Evolutionary conservation across 1,140 invertebrate genomes (phyloP).

Genomic region (Drosophila triauraria): DNA sequence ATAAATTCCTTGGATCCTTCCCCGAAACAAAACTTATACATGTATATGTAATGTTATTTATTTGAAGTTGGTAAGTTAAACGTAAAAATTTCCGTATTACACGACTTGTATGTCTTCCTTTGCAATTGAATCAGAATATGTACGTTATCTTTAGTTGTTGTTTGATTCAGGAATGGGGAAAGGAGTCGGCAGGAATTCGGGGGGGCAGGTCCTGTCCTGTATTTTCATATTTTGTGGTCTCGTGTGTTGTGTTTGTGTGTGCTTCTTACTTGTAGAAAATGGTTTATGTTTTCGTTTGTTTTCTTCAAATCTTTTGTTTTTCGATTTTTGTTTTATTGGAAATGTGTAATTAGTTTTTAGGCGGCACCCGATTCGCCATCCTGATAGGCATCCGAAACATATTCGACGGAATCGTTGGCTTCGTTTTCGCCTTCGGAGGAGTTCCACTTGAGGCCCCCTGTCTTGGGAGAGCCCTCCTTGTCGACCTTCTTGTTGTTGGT

Average conservation of each 20-base stretch:
- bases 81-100: neutral
- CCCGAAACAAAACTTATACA: conserved; percentile 15
- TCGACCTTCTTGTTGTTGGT: conserved; percentile 28
- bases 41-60: conserved; percentile 22
- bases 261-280: conserved; percentile 27
- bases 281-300: neutral
- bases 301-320: conserved; percentile 10
- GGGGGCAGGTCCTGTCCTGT: conserved; percentile 1
- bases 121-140: conserved; percentile 17
- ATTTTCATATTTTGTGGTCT: conserved; percentile 18
- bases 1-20: conserved; percentile 1
- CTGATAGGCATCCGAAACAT: conserved; percentile 44
- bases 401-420: conserved; percentile 30
- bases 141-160: neutral
- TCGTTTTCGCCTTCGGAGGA: conserved; percentile 25
- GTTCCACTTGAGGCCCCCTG: conserved; percentile 23
- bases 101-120: neutral
- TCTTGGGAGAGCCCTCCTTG: conserved; percentile 16
- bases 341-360: conserved; percentile 35
- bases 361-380: conserved; percentile 29
- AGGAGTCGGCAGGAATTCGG: conserved; percentile 3
- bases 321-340: conserved; percentile 22
- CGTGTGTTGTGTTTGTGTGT: conserved; percentile 5
- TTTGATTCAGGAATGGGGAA: conserved; percentile 1
- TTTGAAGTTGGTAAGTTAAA: conserved; percentile 11